Evolutionary conservation across 1,140 invertebrate species (phyloP).

Genomic region (Chironomus striatipennis): DNA sequence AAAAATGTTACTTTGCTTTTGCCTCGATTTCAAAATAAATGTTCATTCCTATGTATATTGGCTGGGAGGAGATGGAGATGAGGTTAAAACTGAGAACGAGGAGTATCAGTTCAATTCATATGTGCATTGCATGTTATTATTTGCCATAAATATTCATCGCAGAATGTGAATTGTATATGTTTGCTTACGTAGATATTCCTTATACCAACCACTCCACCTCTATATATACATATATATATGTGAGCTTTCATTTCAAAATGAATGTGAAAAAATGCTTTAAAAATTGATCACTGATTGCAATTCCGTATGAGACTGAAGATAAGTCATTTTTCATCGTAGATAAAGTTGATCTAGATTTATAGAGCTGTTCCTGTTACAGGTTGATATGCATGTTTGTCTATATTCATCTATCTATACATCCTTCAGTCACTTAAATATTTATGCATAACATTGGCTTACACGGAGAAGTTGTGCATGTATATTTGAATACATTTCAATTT

Average conservation of each 20-base stretch:
- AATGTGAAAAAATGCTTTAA: background rate
- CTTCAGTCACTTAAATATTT: background rate
- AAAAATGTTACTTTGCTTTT: background rate
- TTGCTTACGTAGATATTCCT: background rate
- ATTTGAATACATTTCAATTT: background rate
- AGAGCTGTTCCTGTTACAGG: background rate
- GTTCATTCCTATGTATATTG: background rate
- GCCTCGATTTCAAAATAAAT: background rate
- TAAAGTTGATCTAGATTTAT: slow-evolving; percentile 12
- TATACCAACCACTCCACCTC: background rate
- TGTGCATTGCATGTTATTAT: slow-evolving; percentile 19
- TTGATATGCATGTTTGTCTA: background rate
- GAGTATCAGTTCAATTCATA: slow-evolving; percentile 2
- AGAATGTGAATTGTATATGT: background rate
- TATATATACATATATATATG: background rate
- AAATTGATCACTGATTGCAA: slow-evolving; percentile 22
- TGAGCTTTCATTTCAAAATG: background rate
- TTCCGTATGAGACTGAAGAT: background rate
- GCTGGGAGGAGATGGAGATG: background rate
- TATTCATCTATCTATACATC: background rate
- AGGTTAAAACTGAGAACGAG: background rate
- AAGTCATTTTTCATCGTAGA: slow-evolving; percentile 19
- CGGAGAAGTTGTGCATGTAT: background rate
- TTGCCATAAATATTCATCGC: slow-evolving; percentile 17
- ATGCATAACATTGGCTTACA: background rate